Percentiles rank a stretch among this genome's conserved stretches.
Evolutionary conservation across 2,888 invertebrate genomes (phyloP).

Genomic region (Anarsia innoxiella): DNA sequence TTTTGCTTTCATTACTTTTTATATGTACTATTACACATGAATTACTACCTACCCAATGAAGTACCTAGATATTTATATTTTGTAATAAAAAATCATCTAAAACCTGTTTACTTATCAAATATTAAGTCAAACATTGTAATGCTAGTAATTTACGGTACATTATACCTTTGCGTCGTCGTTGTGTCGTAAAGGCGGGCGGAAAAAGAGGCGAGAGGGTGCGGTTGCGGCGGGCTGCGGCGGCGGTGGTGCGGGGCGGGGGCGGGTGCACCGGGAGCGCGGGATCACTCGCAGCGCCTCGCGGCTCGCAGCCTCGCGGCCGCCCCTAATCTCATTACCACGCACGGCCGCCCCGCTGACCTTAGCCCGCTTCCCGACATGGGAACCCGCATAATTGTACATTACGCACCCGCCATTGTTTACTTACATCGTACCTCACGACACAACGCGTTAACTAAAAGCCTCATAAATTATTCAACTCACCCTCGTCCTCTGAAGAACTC

Average conservation of each 20-base stretch:
- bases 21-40: too few species aligned
- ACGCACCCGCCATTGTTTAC: constrained; percentile 16
- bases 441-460: constrained; percentile 1
- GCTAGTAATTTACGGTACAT: too few species aligned
- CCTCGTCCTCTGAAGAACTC: constrained; percentile 19
- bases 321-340: constrained; percentile 53
- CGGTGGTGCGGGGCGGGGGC: constrained; percentile 19
- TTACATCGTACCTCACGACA: constrained; percentile 4
- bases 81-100: too few species aligned
- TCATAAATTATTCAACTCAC: constrained; percentile 16
- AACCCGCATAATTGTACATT: constrained; percentile 29
- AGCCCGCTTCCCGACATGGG: constrained; percentile 39
- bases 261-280: constrained; percentile 25
- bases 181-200: constrained; percentile 15
- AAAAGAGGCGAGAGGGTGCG: constrained; percentile 8
- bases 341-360: constrained; percentile 43
- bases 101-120: too few species aligned
- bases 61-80: too few species aligned
- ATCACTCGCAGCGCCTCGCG: constrained; percentile 25
- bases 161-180: too few species aligned
- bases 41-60: too few species aligned
- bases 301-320: constrained; percentile 30
- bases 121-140: too few species aligned
- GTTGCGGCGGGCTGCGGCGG: constrained; percentile 16
- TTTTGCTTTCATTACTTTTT: too few species aligned